Conservation (phyloP, 2,888 invertebrate species). For the Apoda limacodes region DNA sequence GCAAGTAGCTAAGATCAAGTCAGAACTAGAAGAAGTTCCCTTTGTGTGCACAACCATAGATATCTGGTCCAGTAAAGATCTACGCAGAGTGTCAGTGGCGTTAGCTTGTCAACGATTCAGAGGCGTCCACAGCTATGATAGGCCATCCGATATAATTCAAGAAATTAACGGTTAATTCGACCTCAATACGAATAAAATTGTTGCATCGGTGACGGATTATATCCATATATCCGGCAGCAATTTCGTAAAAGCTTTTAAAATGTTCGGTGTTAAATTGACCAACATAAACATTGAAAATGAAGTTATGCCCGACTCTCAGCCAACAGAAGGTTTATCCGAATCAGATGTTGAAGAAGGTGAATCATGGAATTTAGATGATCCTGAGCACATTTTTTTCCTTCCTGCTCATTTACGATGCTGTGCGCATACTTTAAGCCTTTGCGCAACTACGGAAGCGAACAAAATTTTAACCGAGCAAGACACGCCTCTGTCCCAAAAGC, state of each 20-base stretch:
- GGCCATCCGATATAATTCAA: conserved; percentile 7
- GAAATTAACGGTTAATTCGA: conserved; percentile 11
- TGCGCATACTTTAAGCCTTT: conserved; percentile 14
- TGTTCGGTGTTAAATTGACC: conserved; percentile 10
- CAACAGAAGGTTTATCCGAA: conserved; percentile 5
- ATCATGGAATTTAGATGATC: conserved; percentile 4
- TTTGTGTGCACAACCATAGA: conserved; percentile 16
- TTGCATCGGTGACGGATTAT: conserved; percentile 11
- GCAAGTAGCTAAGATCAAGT: conserved; percentile 12
- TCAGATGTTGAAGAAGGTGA: conserved; percentile 11
- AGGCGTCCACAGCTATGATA: conserved; percentile 15
- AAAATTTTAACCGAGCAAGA: conserved; percentile 8
- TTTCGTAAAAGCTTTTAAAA: conserved; percentile 15
- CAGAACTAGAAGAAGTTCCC: conserved; percentile 9
- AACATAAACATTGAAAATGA: conserved; percentile 5
- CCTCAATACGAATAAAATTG: conserved; percentile 11
- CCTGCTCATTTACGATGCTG: conserved; percentile 10
- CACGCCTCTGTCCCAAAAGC: conserved; percentile 8
- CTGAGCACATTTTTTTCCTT: conserved; percentile 7
- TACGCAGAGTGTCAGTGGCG: conserved; percentile 15
- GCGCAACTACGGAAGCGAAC: conserved; percentile 12
- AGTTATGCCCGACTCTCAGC: conserved; percentile 6
- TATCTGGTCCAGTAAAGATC: conserved; percentile 17
- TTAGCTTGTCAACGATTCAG: no score
- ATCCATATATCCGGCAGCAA: conserved; percentile 14